Base-by-base conservation (phyloP, 2,888 invertebrate species). In the Antheraea yamamai region DNA sequence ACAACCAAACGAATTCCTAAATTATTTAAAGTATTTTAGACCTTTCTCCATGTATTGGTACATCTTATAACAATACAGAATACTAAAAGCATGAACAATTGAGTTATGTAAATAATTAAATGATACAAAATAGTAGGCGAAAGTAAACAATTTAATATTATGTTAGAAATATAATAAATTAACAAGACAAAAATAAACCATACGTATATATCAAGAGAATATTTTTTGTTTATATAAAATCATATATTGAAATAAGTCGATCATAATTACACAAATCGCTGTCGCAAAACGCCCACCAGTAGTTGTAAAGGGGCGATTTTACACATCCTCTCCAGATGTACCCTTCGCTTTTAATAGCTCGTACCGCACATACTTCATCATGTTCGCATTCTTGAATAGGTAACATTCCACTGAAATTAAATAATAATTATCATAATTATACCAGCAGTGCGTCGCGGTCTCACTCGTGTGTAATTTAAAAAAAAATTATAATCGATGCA, bases 321-420 rank as follows among this genome's bases (percentile, higher is more conserved):
- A 91, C 73, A 77, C 93, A 94, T 8, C 93, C 93, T 16, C 93
- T 87, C 92, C 93, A 93, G 58, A 93, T 79, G 72, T 92, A 93
- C 2, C 91, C 91, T 30, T 87, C 80, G 20, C 83, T 85, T 79
- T 83, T 85, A 0, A 90, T 82, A 6, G 88, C 86, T 83, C 81
- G 90, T 3, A 93, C 87, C 20, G 85, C 92, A 80, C 93, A 93
- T 64, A 93, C 82, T 85, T 92, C 91, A 77, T 91, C 84, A 39
- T 82, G 75, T n/a, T 82, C 76, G 75, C 93, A 93, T 66, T 85
- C 82, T 83, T 88, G 82, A 10, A 83, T 83, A 4, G 89, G 86
- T 61, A 92, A 76, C 58, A 78, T 78, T 3, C 82, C 87, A 72
- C 92, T 92, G 81, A 76, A 89, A 89, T 47, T 73, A 72, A 71